Evolutionary conservation across 2,888 invertebrate species (phyloP).

Genomic region (Volucella bombylans): DNA sequence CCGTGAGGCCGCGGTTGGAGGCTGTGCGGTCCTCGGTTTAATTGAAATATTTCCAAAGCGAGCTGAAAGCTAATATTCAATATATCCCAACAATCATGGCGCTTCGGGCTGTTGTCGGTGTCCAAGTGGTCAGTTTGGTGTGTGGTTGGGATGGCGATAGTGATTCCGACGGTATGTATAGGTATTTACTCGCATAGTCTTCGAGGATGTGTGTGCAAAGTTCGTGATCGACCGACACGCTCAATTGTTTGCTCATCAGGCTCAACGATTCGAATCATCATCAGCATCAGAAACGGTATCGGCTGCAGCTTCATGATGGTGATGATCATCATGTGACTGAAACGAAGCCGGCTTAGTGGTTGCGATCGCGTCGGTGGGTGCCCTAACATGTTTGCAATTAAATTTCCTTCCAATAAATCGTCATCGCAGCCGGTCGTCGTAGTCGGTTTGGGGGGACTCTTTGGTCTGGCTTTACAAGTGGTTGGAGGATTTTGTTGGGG

Average conservation of each 20-base stretch:
- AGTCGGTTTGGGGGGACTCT: background rate
- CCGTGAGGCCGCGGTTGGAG: slow-evolving; percentile 50
- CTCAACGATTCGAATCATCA: slow-evolving; percentile 42
- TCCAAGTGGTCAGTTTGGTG: background rate
- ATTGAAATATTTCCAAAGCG: slow-evolving; percentile 70
- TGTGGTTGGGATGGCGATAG: slow-evolving; percentile 4
- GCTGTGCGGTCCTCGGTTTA: slow-evolving; percentile 66
- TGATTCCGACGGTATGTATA: background rate
- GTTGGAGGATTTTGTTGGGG: slow-evolving; percentile 20
- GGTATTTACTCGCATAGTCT: slow-evolving; percentile 1
- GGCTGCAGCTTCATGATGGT: slow-evolving; percentile 10
- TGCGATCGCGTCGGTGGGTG: slow-evolving; percentile 57
- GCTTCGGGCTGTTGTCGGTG: slow-evolving; percentile 22
- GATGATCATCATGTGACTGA: slow-evolving; percentile 42
- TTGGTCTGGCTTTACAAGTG: background rate
- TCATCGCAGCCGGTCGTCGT: slow-evolving; percentile 34
- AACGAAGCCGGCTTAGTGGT: background rate
- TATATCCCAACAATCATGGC: slow-evolving; percentile 50
- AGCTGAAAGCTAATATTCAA: slow-evolving; percentile 63
- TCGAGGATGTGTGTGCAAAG: slow-evolving; percentile 33
- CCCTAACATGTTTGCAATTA: slow-evolving; percentile 71
- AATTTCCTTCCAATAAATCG: slow-evolving; percentile 70
- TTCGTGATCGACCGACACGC: slow-evolving; percentile 73
- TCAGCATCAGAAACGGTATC: slow-evolving; percentile 61
- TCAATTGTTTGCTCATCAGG: slow-evolving; percentile 68